Evolutionary conservation across 2,888 invertebrate species (phyloP).

Genomic region (Macaria liturata): DNA sequence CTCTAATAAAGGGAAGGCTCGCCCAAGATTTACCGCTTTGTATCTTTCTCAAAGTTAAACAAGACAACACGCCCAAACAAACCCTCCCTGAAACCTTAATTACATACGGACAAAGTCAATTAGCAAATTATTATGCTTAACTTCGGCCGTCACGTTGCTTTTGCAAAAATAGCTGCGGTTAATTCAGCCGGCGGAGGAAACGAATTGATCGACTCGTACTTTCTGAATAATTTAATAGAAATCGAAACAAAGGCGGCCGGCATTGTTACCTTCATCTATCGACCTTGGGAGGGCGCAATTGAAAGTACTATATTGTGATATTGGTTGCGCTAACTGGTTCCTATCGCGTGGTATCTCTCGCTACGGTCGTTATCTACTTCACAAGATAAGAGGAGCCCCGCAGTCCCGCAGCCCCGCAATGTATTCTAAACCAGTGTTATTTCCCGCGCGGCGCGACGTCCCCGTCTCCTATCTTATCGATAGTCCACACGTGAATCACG

Average conservation of each 20-base stretch:
- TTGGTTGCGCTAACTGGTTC: slow-evolving; percentile 43
- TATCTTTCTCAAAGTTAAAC: slow-evolving; percentile 35
- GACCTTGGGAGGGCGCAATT: slow-evolving; percentile 21
- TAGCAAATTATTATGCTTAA: slow-evolving; percentile 36
- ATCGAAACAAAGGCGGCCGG: slow-evolving; percentile 26
- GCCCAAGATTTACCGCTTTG: slow-evolving; percentile 29
- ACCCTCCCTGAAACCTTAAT: slow-evolving; percentile 27
- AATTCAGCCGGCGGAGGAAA: slow-evolving; percentile 1
- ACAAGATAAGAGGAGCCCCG: slow-evolving; percentile 48
- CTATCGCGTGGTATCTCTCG: slow-evolving; percentile 47
- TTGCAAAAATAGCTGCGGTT: neutral
- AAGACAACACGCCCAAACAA: slow-evolving; percentile 35
- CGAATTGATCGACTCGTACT: slow-evolving; percentile 20
- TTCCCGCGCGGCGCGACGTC: slow-evolving; percentile 55
- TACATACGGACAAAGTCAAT: slow-evolving; percentile 33
- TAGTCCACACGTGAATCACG: slow-evolving; percentile 69
- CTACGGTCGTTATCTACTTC: slow-evolving; percentile 56
- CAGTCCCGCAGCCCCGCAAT: slow-evolving; percentile 52
- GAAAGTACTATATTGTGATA: slow-evolving; percentile 17
- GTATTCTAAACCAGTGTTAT: slow-evolving; percentile 43
- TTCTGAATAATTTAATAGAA: slow-evolving; percentile 23
- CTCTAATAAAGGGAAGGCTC: slow-evolving; percentile 24
- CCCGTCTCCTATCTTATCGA: slow-evolving; percentile 60
- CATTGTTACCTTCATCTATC: slow-evolving; percentile 16
- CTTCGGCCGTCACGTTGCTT: slow-evolving; percentile 3